Evolutionary conservation across 2,797 vertebrate species (phyloP).

Genomic region (Dallia pectoralis): DNA sequence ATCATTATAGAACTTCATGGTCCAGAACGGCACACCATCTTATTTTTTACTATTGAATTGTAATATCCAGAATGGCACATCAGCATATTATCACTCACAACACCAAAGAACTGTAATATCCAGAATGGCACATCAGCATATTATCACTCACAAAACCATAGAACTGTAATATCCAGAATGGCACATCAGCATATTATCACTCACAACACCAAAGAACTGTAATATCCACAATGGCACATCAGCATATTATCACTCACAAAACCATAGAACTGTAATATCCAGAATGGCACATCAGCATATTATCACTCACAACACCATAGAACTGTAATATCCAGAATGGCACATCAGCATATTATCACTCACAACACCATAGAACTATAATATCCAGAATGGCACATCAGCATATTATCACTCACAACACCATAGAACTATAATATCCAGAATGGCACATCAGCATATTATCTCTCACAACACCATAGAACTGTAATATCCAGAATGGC

Average conservation of each 20-base stretch:
- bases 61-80: too few species aligned
- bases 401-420: conserved; percentile 9
- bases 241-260: neutral
- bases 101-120: neutral
- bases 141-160: neutral
- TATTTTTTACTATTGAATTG: too few species aligned
- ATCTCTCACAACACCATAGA: neutral
- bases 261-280: too few species aligned
- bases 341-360: neutral
- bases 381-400: too few species aligned
- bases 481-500: too few species aligned
- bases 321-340: neutral
- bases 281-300: conserved; percentile 43
- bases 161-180: too few species aligned
- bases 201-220: too few species aligned
- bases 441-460: neutral
- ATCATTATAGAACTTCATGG: neutral
- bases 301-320: neutral
- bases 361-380: neutral
- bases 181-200: too few species aligned
- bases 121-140: neutral
- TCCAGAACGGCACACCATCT: too few species aligned
- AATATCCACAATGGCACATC: neutral
- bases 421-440: neutral
- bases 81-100: conserved; percentile 15